Conservation (phyloP, 2,113 vertebrate genomes). For the Lagopus leucura region DNA sequence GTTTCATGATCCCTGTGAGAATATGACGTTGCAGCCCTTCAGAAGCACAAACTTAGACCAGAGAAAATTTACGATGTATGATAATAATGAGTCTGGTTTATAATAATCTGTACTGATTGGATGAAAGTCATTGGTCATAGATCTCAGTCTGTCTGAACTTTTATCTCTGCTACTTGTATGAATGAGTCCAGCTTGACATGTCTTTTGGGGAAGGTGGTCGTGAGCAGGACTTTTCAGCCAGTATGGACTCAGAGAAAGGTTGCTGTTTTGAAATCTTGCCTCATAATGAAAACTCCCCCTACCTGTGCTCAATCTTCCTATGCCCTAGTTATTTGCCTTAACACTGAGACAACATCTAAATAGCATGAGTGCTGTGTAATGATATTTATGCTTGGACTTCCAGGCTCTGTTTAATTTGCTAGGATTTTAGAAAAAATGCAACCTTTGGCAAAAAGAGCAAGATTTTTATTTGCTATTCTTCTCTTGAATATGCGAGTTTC, state of each 20-base stretch:
- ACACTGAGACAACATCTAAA: neutral
- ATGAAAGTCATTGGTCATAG: neutral
- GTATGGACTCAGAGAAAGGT: neutral
- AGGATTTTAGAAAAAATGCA: neutral
- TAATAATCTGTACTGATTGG: neutral
- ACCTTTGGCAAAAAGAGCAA: neutral
- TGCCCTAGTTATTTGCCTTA: fast-evolving
- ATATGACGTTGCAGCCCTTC: neutral
- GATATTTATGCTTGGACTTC: neutral
- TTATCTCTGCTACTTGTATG: neutral
- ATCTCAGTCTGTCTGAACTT: neutral
- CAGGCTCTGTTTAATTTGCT: neutral
- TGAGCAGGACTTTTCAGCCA: neutral
- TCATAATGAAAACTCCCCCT: neutral
- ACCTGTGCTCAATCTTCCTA: too few species aligned
- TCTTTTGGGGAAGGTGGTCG: neutral
- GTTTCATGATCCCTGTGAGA: fast-evolving
- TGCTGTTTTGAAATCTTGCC: neutral
- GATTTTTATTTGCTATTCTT: neutral
- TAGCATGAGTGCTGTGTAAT: neutral
- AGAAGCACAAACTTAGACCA: neutral
- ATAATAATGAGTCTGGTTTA: neutral
- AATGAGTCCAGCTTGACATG: neutral
- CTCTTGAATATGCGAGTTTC: neutral
- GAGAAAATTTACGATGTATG: neutral